These are phyloP conservation scores for Drosophila pruinosa DNA, from an alignment of 1,140 invertebrate genomes.

Conservation along the genomic window DNA sequence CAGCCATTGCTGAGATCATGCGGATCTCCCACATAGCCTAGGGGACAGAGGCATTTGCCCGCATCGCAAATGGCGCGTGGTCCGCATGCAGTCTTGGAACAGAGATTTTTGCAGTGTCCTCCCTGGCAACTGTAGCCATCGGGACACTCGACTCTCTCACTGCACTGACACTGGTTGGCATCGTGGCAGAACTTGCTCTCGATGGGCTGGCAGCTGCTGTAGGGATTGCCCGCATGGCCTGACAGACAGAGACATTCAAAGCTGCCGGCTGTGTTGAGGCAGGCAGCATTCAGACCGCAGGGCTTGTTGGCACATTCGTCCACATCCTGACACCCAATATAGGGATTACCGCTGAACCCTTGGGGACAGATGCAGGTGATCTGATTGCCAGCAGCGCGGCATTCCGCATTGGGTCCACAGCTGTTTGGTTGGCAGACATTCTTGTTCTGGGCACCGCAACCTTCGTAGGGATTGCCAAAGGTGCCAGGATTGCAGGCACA, in stretches of 20 bases:
- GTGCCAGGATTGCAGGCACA: conserved; percentile 93
- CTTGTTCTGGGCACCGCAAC: conserved; percentile 88
- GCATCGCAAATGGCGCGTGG: conserved; percentile 91
- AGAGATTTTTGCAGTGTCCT: conserved; percentile 89
- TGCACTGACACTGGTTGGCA: conserved; percentile 88
- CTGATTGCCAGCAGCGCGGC: conserved; percentile 88
- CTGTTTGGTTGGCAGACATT: conserved; percentile 88
- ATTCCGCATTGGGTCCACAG: conserved; percentile 91
- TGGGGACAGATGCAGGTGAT: conserved; percentile 92
- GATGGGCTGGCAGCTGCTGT: conserved; percentile 88
- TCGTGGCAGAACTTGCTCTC: conserved; percentile 88
- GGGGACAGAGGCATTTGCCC: conserved; percentile 91
- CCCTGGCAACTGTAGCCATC: conserved; percentile 88
- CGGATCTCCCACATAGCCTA: conserved; percentile 91
- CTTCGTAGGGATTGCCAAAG: conserved; percentile 93
- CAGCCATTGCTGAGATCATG: conserved; percentile 88
- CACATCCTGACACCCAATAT: conserved; percentile 92
- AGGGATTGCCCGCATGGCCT: conserved; percentile 93
- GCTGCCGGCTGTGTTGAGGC: conserved; percentile 93
- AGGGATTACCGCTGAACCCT: conserved; percentile 93
- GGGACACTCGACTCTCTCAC: conserved; percentile 88
- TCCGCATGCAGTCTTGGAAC: conserved; percentile 89
- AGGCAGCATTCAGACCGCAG: conserved; percentile 93
- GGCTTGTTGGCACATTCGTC: conserved; percentile 92
- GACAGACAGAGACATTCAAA: conserved; percentile 94